Conservation (phyloP, 2,797 vertebrate genomes). For the Leptoclinus maculatus region DNA sequence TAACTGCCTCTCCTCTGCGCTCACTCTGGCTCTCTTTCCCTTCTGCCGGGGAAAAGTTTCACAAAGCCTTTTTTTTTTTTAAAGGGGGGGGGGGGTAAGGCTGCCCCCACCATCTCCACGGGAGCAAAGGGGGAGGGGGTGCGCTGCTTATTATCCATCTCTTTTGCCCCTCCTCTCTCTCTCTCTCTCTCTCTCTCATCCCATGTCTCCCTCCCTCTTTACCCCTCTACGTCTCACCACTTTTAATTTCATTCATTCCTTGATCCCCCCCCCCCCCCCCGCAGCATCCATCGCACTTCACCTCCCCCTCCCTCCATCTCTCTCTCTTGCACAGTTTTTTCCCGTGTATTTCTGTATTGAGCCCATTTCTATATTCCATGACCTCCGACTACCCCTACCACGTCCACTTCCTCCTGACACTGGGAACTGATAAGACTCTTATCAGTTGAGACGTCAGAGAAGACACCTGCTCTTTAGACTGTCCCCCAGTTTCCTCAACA, state of each 20-base stretch:
- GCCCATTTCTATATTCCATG: slow-evolving; percentile 74
- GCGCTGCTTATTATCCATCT: slow-evolving; percentile 78
- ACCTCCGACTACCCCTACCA: slow-evolving; percentile 16
- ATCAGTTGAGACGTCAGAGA: not conserved
- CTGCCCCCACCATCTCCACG: slow-evolving; percentile 79
- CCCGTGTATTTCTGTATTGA: slow-evolving; percentile 49
- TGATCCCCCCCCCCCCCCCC: slow-evolving; percentile 67
- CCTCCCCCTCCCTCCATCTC: slow-evolving; percentile 61
- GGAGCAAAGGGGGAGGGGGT: slow-evolving; percentile 82
- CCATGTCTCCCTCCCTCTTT: slow-evolving; percentile 71
- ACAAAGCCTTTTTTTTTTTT: slow-evolving; percentile 79
- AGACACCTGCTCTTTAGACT: slow-evolving; percentile 12
- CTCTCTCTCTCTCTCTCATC: slow-evolving; percentile 68
- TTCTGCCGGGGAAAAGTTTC: slow-evolving; percentile 78
- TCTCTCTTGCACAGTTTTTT: slow-evolving; percentile 38
- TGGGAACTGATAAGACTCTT: slow-evolving; percentile 10
- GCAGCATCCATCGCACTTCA: slow-evolving; percentile 58
- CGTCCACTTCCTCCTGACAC: slow-evolving; percentile 15
- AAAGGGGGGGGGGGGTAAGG: slow-evolving; percentile 65
- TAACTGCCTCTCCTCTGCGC: slow-evolving; percentile 61
- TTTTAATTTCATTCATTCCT: slow-evolving; percentile 82
- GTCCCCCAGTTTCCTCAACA: not conserved
- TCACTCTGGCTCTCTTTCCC: slow-evolving; percentile 64
- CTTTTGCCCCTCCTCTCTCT: slow-evolving; percentile 76
- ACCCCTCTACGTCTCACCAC: slow-evolving; percentile 67